Conservation (phyloP, 92 coral and sea anemone species). For the Parazoanthus swiftii region DNA sequence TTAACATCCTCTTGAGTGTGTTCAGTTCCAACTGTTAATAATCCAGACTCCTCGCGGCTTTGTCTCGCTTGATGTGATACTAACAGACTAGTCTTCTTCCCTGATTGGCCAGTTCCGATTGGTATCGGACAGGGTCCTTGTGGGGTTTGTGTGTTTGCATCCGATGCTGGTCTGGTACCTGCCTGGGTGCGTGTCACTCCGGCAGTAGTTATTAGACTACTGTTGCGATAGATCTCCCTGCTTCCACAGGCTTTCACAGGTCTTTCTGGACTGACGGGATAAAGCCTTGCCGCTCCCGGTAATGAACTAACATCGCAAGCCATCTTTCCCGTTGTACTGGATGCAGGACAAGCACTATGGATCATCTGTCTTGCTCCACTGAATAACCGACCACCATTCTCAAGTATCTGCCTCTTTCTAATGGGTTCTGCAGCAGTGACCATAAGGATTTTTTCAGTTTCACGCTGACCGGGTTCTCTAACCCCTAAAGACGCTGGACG, state of each 20-base stretch:
- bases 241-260: neutral
- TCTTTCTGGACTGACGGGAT: neutral
- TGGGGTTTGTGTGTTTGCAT: neutral
- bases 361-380: neutral
- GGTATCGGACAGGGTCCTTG: neutral
- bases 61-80: neutral
- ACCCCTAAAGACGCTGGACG: neutral
- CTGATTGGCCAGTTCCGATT: neutral
- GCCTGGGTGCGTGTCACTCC: neutral
- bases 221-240: no score
- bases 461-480: neutral
- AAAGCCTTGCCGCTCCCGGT: neutral
- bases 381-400: neutral
- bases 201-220: no score
- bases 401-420: neutral
- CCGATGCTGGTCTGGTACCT: neutral
- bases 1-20: neutral
- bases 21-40: neutral
- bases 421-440: neutral
- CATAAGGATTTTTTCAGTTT: neutral
- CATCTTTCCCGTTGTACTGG: neutral
- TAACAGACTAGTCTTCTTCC: neutral
- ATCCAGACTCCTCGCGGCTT: no score
- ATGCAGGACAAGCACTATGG: neutral
- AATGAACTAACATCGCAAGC: neutral